These are phyloP conservation scores for Uropsilus gracilis DNA, from an alignment of 2,113 vertebrate species.

Conservation along the genomic window DNA sequence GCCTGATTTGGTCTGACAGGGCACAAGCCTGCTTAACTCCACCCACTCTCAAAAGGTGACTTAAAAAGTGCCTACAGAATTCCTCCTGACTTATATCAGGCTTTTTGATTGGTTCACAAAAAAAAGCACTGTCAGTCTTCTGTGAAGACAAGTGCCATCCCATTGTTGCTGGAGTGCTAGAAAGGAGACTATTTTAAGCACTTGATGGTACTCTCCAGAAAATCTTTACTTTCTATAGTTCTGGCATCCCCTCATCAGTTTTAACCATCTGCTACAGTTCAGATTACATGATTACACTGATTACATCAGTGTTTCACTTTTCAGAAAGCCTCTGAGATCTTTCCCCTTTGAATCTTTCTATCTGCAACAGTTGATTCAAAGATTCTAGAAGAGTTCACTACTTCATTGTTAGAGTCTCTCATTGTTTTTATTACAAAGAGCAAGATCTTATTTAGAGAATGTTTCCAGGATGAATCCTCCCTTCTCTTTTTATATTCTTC, in stretches of 20 bases:
- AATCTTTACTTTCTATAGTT: background rate
- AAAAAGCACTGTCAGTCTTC: background rate
- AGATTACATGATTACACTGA: background rate
- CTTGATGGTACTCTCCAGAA: background rate
- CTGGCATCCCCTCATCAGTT: background rate
- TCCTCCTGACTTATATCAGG: background rate
- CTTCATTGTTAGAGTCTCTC: background rate
- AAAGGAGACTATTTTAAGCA: background rate
- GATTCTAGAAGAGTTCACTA: background rate
- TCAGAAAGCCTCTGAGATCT: background rate
- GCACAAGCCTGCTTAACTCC: background rate
- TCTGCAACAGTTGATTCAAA: slow-evolving; percentile 9
- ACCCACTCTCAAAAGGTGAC: background rate
- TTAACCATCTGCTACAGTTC: background rate
- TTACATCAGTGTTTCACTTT: background rate
- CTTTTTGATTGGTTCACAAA: background rate
- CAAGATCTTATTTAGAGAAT: slow-evolving; percentile 33
- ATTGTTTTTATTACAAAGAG: slow-evolving; percentile 6
- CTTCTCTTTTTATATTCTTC: slow-evolving; percentile 26
- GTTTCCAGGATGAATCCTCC: slow-evolving; percentile 31
- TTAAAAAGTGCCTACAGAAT: background rate
- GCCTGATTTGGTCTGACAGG: background rate
- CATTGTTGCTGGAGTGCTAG: background rate
- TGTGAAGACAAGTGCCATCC: background rate
- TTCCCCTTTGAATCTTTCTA: slow-evolving; percentile 8